Conservation (phyloP, 1,140 invertebrate genomes). For the Armadillidium nasatum region DNA sequence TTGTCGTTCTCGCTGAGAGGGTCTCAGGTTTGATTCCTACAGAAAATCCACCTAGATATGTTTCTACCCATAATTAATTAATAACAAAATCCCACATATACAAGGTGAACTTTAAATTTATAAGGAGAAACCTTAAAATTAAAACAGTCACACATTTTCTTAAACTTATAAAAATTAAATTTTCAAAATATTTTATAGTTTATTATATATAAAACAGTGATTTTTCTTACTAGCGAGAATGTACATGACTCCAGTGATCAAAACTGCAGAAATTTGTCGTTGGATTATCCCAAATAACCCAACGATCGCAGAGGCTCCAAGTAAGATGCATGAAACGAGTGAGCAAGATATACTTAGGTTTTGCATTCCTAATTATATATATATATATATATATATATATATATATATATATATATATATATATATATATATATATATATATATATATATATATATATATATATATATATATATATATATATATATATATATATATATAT, state of each 20-base stretch:
- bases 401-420: not conserved
- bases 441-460: not conserved
- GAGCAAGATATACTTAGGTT: slow-evolving; percentile 87
- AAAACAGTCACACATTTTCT: too few species aligned
- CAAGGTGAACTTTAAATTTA: too few species aligned
- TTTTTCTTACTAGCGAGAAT: slow-evolving; percentile 67
- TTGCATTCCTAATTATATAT: slow-evolving; percentile 69
- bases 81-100: too few species aligned
- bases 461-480: not conserved
- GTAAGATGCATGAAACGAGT: slow-evolving; percentile 77
- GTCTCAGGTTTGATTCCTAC: too few species aligned
- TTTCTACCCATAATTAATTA: too few species aligned
- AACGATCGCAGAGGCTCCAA: slow-evolving; percentile 73
- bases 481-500: slow-evolving; percentile 5
- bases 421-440: slow-evolving; percentile 10
- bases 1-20: too few species aligned
- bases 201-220: not conserved
- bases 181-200: too few species aligned
- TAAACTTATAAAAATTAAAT: too few species aligned
- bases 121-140: too few species aligned
- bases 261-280: slow-evolving; percentile 80
- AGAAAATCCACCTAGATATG: too few species aligned
- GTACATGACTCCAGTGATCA: slow-evolving; percentile 88
- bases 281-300: slow-evolving; percentile 77
- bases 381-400: slow-evolving; percentile 7